Conservation (phyloP, 2,888 invertebrate genomes). For the Protula sp. region DNA sequence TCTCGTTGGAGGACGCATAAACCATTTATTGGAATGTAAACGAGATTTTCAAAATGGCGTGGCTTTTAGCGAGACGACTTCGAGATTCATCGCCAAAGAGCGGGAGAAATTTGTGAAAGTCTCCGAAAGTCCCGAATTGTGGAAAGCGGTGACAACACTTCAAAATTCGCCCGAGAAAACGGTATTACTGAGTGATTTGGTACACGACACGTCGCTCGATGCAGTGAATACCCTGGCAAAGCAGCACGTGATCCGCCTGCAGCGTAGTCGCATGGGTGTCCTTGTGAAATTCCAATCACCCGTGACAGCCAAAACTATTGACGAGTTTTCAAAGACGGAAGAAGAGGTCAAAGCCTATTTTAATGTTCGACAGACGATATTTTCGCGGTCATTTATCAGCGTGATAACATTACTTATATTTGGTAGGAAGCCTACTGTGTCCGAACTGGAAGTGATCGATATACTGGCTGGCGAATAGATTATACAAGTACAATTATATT, state of each 20-base stretch:
- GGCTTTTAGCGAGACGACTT: slow-evolving; percentile 6
- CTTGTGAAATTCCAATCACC: neutral
- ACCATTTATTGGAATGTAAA: slow-evolving; percentile 16
- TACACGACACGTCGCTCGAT: slow-evolving; percentile 5
- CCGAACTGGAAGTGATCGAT: too few relatives aligned
- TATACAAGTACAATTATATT: too few relatives aligned
- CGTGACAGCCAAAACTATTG: too few relatives aligned
- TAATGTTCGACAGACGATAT: too few relatives aligned
- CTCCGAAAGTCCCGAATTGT: slow-evolving; percentile 5
- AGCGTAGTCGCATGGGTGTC: neutral
- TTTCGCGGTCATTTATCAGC: too few relatives aligned
- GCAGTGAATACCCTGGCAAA: slow-evolving; percentile 8
- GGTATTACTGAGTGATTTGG: slow-evolving; percentile 12
- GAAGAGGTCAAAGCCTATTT: too few relatives aligned
- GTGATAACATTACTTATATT: too few relatives aligned
- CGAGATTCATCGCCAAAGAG: slow-evolving; percentile 12
- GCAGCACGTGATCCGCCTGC: slow-evolving; percentile 11
- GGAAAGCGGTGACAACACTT: slow-evolving; percentile 13
- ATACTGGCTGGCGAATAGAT: too few relatives aligned
- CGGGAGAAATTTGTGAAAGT: slow-evolving; percentile 19
- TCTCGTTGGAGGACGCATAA: slow-evolving; percentile 21
- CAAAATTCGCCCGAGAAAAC: slow-evolving; percentile 1
- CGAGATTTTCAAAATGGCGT: slow-evolving; percentile 9
- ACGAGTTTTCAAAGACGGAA: too few relatives aligned
- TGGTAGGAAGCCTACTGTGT: too few relatives aligned